A percentile compares a stretch with the other conserved stretches of the same genome.
These are phyloP conservation scores for Drosophila lacteicornis DNA, from an alignment of 1,140 invertebrate genomes.

Conservation along the genomic window DNA sequence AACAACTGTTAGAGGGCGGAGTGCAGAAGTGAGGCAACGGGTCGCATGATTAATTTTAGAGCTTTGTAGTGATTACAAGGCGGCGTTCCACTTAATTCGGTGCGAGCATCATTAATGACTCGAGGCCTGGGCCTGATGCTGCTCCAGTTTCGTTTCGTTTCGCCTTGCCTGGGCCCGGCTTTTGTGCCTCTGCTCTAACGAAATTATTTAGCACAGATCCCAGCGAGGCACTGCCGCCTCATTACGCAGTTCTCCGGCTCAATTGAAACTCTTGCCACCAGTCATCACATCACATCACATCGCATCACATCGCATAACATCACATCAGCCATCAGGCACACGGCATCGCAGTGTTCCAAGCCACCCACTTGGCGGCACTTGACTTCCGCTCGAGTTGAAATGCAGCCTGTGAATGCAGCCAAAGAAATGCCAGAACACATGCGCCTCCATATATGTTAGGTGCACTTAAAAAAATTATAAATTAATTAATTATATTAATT, in stretches of 20 bases:
- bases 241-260: slow-evolving; percentile 60
- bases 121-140: slow-evolving; percentile 16
- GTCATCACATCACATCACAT: slow-evolving; percentile 5
- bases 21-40: slow-evolving; percentile 28
- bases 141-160: slow-evolving; percentile 51
- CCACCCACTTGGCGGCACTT: slow-evolving; percentile 69
- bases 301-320: not conserved
- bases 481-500: not conserved
- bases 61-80: slow-evolving; percentile 64
- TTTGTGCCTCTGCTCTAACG: slow-evolving; percentile 56
- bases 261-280: slow-evolving; percentile 65
- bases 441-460: not conserved
- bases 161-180: slow-evolving; percentile 6
- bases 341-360: slow-evolving; percentile 1
- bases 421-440: slow-evolving; percentile 41
- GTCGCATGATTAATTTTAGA: slow-evolving; percentile 76
- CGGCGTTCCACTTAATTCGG: slow-evolving; percentile 44
- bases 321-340: slow-evolving; percentile 13
- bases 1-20: slow-evolving; percentile 40
- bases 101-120: slow-evolving; percentile 53
- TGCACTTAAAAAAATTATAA: not conserved
- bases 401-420: slow-evolving; percentile 61
- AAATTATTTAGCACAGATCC: slow-evolving; percentile 66
- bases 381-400: slow-evolving; percentile 70
- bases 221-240: slow-evolving; percentile 49